Evolutionary conservation across 2,797 vertebrate genomes (phyloP).

Genomic region (Scomberomorus guttatus): DNA sequence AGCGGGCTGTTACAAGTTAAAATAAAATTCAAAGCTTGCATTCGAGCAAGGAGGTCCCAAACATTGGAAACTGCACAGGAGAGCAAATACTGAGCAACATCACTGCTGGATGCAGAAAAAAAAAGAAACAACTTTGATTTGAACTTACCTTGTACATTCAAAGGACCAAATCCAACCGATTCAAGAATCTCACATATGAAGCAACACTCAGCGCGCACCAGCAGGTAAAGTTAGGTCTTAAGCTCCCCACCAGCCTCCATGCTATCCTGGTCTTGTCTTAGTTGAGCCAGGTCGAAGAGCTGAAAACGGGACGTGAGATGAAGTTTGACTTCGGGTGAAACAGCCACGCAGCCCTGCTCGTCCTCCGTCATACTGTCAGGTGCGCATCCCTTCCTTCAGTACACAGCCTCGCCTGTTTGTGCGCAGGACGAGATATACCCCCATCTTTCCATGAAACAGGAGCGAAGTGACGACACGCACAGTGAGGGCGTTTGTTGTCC

Average conservation of each 20-base stretch:
- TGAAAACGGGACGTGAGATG: neutral
- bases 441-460: slow-evolving; percentile 50
- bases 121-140: neutral
- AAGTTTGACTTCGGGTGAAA: neutral
- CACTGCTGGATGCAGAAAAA: neutral
- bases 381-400: slow-evolving; percentile 18
- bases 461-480: slow-evolving; percentile 52
- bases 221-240: neutral
- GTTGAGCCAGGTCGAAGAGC: neutral
- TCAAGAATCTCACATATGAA: slow-evolving; percentile 7
- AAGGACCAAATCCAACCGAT: neutral
- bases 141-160: slow-evolving; percentile 51
- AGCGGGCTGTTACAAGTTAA: no score
- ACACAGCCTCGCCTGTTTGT: slow-evolving; percentile 30
- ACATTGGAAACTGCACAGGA: neutral
- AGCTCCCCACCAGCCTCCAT: slow-evolving; percentile 12
- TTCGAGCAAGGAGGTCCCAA: neutral
- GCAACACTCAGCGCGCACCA: neutral
- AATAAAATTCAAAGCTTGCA: no score
- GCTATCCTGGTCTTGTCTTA: neutral
- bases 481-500: slow-evolving; percentile 1
- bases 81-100: neutral
- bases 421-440: slow-evolving; percentile 52
- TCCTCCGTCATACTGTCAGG: slow-evolving; percentile 39
- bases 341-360: slow-evolving; percentile 5